Base-by-base conservation (phyloP, 2,888 invertebrate species). In the Phyllotreta cruciferae region DNA sequence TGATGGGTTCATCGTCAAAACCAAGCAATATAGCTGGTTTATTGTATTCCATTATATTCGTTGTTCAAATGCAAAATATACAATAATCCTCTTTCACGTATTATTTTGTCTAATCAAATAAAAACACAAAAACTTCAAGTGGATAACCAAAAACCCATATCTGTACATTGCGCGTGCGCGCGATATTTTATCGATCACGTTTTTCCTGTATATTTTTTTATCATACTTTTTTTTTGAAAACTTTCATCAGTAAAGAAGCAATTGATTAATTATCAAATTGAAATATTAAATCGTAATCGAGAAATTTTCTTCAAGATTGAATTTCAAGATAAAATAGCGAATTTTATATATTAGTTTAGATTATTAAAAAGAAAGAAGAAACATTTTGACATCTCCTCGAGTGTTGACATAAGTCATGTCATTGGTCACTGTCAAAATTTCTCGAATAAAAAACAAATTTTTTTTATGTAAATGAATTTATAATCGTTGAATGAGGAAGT, bases 1-100 rank as follows among this genome's bases (percentile, higher is more conserved):
- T 84, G 66, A 93, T 85, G 58, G 83, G 81, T 80, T 93, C 93
- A 78, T 93, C 93, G 77, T 92, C 91, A 74, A 87, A 93, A 38
- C 92, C 93, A 74, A 93, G 82, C 77, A 90, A 88, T 60, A 92
- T 86, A 77, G 85, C 87, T 44, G 84, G 82, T 68, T 83, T 85
- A 78, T 85, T 89, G 77, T 74, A 73, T 63, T 79, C 80, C 80
- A 81, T 80, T 57, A 68, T 69, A 64, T 35, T 45, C 47, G 24
- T 24, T 24, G 24, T 24, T 24, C 1, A 24, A 24, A 24, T 24
- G 24, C 24, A 24, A 24, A 24, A 24, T 24, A 24, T 24, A 24
- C 24, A 24, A 24, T 24, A 24, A 24, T 24, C 24, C 24, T 4
- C 24, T 24, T 24, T 24, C 2, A 3, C 24, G 24, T 24, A 24